Percentiles rank a stretch among this genome's conserved stretches.
These are phyloP conservation scores for Halcyon chelicuti DNA, from an alignment of 2,797 vertebrate genomes.

Conservation along the genomic window DNA sequence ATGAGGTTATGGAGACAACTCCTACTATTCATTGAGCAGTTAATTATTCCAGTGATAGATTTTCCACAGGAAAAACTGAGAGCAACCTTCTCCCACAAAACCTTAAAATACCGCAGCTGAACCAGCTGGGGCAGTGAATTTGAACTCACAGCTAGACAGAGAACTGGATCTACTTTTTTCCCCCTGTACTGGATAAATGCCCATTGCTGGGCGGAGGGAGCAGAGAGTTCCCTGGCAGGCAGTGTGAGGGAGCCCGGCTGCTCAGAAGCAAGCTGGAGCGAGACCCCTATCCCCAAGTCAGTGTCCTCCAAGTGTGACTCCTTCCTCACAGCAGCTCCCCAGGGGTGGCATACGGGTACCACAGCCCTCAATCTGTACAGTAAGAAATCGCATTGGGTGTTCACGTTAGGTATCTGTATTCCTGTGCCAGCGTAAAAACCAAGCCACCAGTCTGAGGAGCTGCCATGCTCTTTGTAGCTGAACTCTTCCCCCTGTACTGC, in stretches of 20 bases:
- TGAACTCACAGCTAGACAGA: background rate
- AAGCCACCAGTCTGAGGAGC: background rate
- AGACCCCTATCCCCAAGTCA: too few species aligned
- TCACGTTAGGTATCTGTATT: too few species aligned
- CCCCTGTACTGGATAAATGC: background rate
- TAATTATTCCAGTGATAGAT: background rate
- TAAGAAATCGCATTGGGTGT: background rate
- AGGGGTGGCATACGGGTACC: background rate
- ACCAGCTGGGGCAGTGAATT: background rate
- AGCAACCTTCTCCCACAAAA: background rate
- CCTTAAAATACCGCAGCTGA: background rate
- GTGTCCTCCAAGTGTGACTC: fast-evolving
- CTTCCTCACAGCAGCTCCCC: background rate
- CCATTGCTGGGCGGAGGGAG: background rate
- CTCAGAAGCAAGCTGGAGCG: background rate
- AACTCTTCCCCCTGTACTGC: background rate
- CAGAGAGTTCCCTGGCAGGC: background rate
- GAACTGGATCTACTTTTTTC: background rate
- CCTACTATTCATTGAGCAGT: background rate
- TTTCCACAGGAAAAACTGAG: background rate
- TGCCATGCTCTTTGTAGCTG: background rate
- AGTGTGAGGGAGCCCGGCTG: background rate
- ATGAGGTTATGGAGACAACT: background rate
- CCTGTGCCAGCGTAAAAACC: background rate
- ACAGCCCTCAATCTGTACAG: background rate